Evolutionary conservation across 2,888 invertebrate species (phyloP).

Genomic region (Drosophila emarginata): DNA sequence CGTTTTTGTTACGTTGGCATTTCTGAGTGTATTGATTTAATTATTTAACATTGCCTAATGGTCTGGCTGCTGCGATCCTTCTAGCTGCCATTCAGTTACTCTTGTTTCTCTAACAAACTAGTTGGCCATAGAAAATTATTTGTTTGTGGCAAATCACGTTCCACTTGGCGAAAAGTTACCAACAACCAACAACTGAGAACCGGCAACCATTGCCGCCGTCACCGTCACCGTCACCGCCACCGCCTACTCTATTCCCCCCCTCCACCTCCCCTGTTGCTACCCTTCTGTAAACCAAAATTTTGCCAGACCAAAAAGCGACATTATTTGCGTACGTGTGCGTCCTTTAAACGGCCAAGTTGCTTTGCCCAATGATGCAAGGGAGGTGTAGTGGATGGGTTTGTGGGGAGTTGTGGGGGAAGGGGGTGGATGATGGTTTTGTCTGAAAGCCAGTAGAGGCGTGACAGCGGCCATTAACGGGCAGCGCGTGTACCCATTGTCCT

Average conservation of each 20-base stretch:
- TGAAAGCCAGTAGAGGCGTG: conserved; percentile 17
- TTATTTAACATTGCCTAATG: conserved; percentile 12
- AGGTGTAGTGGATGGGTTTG: no score
- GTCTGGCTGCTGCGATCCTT: not conserved
- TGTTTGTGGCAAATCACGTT: conserved; percentile 59
- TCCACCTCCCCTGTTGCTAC: no score
- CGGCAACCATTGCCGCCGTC: conserved; percentile 33
- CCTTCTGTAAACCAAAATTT: conserved; percentile 19
- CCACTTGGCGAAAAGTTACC: conserved; percentile 52
- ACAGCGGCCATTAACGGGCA: conserved; percentile 49
- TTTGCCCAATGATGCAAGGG: no score
- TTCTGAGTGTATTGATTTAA: conserved; percentile 7
- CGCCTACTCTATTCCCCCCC: no score
- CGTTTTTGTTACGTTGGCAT: not conserved
- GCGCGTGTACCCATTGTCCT: conserved; percentile 52
- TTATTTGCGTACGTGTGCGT: conserved; percentile 54
- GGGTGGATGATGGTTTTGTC: not conserved
- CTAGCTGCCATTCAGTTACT: not conserved
- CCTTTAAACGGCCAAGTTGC: conserved; percentile 31
- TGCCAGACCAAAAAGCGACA: conserved; percentile 45
- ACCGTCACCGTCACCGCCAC: not conserved
- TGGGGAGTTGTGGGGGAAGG: not conserved
- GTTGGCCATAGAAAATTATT: conserved; percentile 44
- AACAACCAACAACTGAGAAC: conserved; percentile 17
- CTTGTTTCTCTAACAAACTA: conserved; percentile 13